Base-by-base conservation (phyloP, 1,140 invertebrate genomes). In the Diorhabda carinulata region DNA sequence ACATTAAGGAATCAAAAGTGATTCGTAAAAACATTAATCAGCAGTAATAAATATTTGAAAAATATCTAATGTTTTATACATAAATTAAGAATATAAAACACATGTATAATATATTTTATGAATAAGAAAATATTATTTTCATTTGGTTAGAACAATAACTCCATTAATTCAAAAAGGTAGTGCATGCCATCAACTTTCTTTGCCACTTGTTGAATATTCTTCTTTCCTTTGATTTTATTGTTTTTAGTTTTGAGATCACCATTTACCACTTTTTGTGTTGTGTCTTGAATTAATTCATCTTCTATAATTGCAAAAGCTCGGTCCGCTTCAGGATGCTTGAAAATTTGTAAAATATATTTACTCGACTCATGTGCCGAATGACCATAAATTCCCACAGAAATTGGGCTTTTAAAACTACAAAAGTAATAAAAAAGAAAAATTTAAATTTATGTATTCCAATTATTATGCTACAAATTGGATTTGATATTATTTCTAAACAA, bases 251-350 rank as follows among this genome's bases (percentile, higher is more conserved):
- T 61, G 42, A 41, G 8, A 5, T 61, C 59, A 41, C 42, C 42
- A 8, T n/a, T n/a, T 4, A 61, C 42, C 25, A 25, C 25, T 25
- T 25, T 25, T 2, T 41, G 25, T 61, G 5, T 61, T 5, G 42
- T 40, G 9, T 61, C 59, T 61, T 61, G 25, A 3, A 9, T 10
- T 5, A 41, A 9, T 61, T 43, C 59, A 9, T 61, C 59, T 61
- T 61, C 59, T 7, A 61, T 61, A 40, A 61, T 61, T 5, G 42
- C 25, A 61, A 61, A 61, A 40, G 59, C 59, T 41, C 59, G 8
- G 8, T 61, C 59, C 8, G 25, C 59, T 8, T 7, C 42, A 8
- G 59, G 59, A 61, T 61, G 25, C 8, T 61, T 61, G 3, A 61
- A 61, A 40, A 61, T 41, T 40, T 61, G 25, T 41, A 61, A 41